phyloP scores from a whole-genome alignment of 2,888 invertebrate genomes.

The Polia nebulosa region DNA sequence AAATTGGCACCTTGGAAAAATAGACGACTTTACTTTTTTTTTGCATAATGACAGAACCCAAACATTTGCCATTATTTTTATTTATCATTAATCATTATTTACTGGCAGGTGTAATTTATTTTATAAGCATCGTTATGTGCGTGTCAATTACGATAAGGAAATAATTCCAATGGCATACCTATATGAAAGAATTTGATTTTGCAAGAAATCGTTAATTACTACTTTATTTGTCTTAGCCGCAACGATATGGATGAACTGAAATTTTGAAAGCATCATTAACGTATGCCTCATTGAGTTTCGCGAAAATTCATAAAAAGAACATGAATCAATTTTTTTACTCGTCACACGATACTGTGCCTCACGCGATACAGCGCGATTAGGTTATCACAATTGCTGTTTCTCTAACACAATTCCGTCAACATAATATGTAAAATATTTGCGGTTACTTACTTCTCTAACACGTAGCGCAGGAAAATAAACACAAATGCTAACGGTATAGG shows the following conservation, averaged over 20 bases:
- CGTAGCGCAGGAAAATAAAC: constrained; percentile 94
- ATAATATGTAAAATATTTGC: constrained; percentile 37
- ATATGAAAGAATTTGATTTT: not conserved
- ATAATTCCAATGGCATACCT: constrained; percentile 25
- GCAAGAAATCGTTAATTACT: constrained; percentile 5
- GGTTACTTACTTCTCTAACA: constrained; percentile 95
- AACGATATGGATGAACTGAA: constrained; percentile 2
- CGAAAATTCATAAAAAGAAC: constrained; percentile 51
- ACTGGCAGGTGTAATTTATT: constrained; percentile 35
- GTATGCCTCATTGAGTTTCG: constrained; percentile 45
- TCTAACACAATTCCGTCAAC: constrained; percentile 52
- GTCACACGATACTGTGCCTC: constrained; percentile 47
- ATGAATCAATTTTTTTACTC: constrained; percentile 43
- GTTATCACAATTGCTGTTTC: constrained; percentile 65
- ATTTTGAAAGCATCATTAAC: constrained; percentile 28
- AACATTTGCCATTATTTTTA: constrained; percentile 11
- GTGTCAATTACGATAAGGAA: constrained; percentile 29
- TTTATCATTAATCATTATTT: constrained; percentile 21
- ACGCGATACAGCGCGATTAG: constrained; percentile 58
- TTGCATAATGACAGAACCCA: not conserved
- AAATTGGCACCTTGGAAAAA: constrained; percentile 19
- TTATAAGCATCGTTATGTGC: constrained; percentile 6
- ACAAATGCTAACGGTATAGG: constrained; percentile 96
- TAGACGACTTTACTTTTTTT: not conserved
- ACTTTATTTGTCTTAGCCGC: not conserved